phyloP scores from a whole-genome alignment of 2,113 vertebrate species.

The Seriola rivoliana region DNA sequence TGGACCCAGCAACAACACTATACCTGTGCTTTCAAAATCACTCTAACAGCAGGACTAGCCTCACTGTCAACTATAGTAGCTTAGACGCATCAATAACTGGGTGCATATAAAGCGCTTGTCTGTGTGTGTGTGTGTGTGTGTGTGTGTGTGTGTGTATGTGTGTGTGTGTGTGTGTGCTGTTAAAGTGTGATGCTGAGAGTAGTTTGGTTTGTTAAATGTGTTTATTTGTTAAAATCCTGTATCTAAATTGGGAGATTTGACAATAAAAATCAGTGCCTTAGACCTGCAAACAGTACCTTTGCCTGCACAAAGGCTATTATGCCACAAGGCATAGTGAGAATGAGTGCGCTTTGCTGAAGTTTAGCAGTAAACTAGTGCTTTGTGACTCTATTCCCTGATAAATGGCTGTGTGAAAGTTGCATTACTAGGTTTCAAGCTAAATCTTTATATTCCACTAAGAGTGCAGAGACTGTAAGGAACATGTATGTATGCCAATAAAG shows the following conservation, averaged over 20 bases:
- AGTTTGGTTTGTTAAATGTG: conserved; percentile 61
- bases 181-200: conserved; percentile 52
- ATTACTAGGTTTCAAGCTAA: conserved; percentile 63
- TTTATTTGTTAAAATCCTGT: conserved; percentile 68
- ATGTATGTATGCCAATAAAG: conserved; percentile 83
- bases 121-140: conserved; percentile 28
- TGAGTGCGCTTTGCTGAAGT: conserved; percentile 60
- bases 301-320: conserved; percentile 48
- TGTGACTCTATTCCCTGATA: conserved; percentile 52
- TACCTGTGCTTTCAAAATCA: conserved; percentile 85
- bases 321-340: conserved; percentile 31
- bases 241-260: conserved; percentile 67
- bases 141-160: conserved; percentile 21
- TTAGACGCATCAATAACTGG: conserved; percentile 72
- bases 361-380: conserved; percentile 60
- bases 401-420: conserved; percentile 69
- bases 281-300: conserved; percentile 72
- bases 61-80: conserved; percentile 77
- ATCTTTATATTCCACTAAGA: conserved; percentile 74
- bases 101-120: conserved; percentile 56
- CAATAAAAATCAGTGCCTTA: conserved; percentile 85
- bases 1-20: conserved; percentile 89
- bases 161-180: conserved; percentile 39
- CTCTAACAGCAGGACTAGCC: conserved; percentile 82
- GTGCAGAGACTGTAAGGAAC: conserved; percentile 75